Conservation (phyloP, 2,113 vertebrate genomes). For the Nicator chloris region DNA sequence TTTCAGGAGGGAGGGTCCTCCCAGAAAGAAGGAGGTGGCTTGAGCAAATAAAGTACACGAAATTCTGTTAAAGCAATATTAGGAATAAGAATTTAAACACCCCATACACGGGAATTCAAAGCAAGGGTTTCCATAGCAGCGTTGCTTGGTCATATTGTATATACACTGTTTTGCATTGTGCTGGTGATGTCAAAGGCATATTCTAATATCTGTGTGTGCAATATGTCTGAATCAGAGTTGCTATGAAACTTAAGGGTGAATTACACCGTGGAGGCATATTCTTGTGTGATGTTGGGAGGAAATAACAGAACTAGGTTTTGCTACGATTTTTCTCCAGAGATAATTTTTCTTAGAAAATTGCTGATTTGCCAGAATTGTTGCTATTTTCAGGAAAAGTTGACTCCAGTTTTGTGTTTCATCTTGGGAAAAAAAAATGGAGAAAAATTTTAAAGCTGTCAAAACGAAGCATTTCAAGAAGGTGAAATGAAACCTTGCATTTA, state of each 20-base stretch:
- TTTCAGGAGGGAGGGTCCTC: background rate
- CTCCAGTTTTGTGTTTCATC: background rate
- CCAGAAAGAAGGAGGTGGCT: background rate
- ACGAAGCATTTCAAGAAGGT: background rate
- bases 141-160: constrained; percentile 44
- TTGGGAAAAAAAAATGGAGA: background rate
- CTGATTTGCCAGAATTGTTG: constrained; percentile 39
- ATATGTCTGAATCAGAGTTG: constrained; percentile 48
- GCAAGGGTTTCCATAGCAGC: constrained; percentile 61
- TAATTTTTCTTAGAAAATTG: constrained; percentile 45
- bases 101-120: background rate
- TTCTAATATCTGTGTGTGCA: constrained; percentile 56
- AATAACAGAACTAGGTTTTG: constrained; percentile 28
- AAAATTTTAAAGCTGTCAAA: background rate
- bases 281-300: background rate
- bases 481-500: background rate
- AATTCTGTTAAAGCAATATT: background rate
- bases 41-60: background rate
- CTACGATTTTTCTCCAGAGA: constrained; percentile 38
- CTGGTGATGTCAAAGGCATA: constrained; percentile 53
- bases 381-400: constrained; percentile 20
- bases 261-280: constrained; percentile 38
- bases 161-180: constrained; percentile 46
- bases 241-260: constrained; percentile 46
- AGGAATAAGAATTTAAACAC: background rate